phyloP scores from a whole-genome alignment of 2,113 vertebrate species.

The Noctilio leporinus region DNA sequence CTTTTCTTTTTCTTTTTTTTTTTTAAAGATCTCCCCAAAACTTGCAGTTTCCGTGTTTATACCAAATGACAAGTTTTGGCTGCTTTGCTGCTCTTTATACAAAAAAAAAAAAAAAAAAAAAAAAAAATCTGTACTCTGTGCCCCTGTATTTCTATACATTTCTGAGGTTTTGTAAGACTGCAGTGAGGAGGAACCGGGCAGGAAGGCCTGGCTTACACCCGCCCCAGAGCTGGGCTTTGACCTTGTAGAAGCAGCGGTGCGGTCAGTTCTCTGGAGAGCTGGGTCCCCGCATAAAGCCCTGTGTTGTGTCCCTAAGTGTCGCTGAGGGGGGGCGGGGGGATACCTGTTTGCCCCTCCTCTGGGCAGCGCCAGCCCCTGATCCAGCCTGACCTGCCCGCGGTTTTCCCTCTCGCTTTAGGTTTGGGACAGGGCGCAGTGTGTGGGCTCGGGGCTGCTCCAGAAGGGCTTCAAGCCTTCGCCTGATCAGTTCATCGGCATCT shows the following conservation, averaged over 20 bases:
- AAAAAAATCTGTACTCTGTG: background rate
- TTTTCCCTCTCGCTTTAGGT: conserved; percentile 73
- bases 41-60: background rate
- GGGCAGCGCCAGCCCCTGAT: rapidly evolving
- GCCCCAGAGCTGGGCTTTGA: background rate
- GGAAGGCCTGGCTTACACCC: background rate
- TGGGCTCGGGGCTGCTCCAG: conserved; percentile 91
- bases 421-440: conserved; percentile 80
- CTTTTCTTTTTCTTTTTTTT: background rate
- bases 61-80: background rate
- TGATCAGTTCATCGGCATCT: conserved; percentile 89
- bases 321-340: no score
- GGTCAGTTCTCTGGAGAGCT: background rate
- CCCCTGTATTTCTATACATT: background rate
- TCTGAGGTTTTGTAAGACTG: background rate
- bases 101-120: background rate
- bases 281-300: background rate
- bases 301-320: background rate
- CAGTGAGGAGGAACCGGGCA: background rate
- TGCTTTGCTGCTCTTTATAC: background rate
- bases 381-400: background rate
- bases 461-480: conserved; percentile 85
- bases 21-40: background rate
- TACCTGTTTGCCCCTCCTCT: background rate
- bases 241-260: background rate